Base-by-base conservation (phyloP, 1,140 invertebrate species). In the Chelonus insularis region DNA sequence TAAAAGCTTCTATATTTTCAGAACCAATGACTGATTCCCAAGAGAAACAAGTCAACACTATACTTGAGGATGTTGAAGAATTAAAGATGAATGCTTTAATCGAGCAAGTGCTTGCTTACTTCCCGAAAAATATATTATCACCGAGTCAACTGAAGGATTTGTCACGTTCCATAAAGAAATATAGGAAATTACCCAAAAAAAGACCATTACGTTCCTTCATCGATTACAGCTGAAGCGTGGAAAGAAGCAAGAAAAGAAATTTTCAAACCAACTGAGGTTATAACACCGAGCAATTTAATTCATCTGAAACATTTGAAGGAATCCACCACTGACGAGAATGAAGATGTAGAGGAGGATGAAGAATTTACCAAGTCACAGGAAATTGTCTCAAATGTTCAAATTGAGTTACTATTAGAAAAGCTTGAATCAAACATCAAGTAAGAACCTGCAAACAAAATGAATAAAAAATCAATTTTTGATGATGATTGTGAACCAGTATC, bases 71-170 rank as follows among this genome's bases (percentile, higher is more conserved):
- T 14, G 43, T 39, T 47, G 32, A 51, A 16, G 52, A 66, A 4
- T 16, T 14, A 9, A 51, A 60, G 29, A 60, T 61, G 37, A 43
- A 57, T 20, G 34, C 36, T 3, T 43, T 45, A 23, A 63, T 66
- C 21, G 64, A 60, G 3, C 45, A 66, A 23, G 60, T 63, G 60
- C 32, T 63, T 41, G 23, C 36, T 43, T 55, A 25, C 60, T 41
- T 63, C 32, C 57, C 64, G 23, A 66, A 62, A 57, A 54, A 55
- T 8, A 32, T 56, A 45, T 12, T 60, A 20, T 54, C 63, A 45
- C 25, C 7, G 25, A 55, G 43, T 47, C 50, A 64, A 18, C 23
- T 60, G 3, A 57, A 50, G 29, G 34, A 64, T 56, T 55, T 65
- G 20, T 45, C 56, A 20, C 36, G 23, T 37, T 51, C 45, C 34